These are phyloP conservation scores for Chiroxiphia lanceolata DNA, from an alignment of 2,797 vertebrate species.

Conservation along the genomic window DNA sequence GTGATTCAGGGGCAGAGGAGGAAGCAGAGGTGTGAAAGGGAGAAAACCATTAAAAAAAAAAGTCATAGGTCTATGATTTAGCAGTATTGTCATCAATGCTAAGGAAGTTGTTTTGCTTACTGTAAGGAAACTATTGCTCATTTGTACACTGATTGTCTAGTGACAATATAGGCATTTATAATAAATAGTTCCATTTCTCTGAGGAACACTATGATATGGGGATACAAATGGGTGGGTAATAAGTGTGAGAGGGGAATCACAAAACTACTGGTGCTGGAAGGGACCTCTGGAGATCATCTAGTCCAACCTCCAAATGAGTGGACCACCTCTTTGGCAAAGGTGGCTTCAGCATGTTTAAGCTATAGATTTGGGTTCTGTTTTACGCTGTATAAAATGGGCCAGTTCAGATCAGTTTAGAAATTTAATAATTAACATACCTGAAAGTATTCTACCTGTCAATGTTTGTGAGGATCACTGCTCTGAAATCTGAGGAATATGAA, in stretches of 20 bases:
- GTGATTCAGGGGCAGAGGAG: background rate
- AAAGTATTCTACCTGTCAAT: background rate
- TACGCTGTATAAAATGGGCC: background rate
- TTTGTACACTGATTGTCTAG: background rate
- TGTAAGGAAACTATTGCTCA: background rate
- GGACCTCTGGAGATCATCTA: background rate
- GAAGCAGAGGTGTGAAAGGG: background rate
- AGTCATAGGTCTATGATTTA: rapidly evolving
- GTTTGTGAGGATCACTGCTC: background rate
- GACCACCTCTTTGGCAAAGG: background rate
- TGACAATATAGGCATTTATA: background rate
- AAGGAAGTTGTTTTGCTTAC: background rate
- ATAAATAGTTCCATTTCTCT: background rate
- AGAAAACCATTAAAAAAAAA: background rate
- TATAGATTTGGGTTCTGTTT: background rate
- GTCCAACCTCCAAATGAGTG: background rate
- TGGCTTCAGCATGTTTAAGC: background rate
- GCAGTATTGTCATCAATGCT: background rate
- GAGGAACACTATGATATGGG: background rate
- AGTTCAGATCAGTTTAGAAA: background rate
- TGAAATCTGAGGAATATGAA: background rate
- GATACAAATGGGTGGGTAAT: background rate
- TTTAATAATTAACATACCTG: background rate
- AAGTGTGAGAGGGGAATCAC: background rate
- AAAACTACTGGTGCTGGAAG: background rate